phyloP scores from a whole-genome alignment of 2,888 invertebrate species.

The Xestia sexstrigata region DNA sequence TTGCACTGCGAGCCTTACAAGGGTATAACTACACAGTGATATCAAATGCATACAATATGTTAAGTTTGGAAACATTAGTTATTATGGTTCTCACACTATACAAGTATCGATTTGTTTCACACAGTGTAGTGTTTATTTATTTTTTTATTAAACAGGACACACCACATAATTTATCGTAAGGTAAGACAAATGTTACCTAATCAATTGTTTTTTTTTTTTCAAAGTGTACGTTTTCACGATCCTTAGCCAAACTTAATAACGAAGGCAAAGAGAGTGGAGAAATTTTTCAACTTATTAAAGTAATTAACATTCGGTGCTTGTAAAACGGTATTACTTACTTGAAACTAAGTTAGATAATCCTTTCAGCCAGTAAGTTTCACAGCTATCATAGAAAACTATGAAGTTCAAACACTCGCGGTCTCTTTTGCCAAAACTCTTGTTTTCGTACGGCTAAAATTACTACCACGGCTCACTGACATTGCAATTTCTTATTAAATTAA shows the following conservation, averaged over 20 bases:
- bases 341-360: slow-evolving; percentile 17
- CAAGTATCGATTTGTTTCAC: not conserved
- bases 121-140: not conserved
- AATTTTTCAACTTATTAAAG: not conserved
- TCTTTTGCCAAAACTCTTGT: slow-evolving; percentile 39
- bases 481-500: slow-evolving; percentile 14
- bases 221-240: not conserved
- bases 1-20: slow-evolving; percentile 6
- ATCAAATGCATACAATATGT: not conserved
- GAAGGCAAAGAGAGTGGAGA: not conserved
- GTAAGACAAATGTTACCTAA: not conserved
- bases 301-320: not conserved
- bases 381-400: slow-evolving; percentile 10
- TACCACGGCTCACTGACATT: slow-evolving; percentile 43
- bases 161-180: not conserved
- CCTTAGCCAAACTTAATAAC: too few relatives aligned
- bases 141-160: not conserved
- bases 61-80: not conserved
- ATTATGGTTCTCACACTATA: not conserved
- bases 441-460: slow-evolving; percentile 47
- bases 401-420: slow-evolving; percentile 22
- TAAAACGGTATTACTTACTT: slow-evolving; percentile 26
- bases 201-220: not conserved
- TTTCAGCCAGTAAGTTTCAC: slow-evolving; percentile 4
- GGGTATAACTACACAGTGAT: slow-evolving; percentile 23